Evolutionary conservation across 2,113 vertebrate genomes (phyloP), one percentile per base, ranked within the genome.

Genomic region (Urocolius indicus): DNA sequence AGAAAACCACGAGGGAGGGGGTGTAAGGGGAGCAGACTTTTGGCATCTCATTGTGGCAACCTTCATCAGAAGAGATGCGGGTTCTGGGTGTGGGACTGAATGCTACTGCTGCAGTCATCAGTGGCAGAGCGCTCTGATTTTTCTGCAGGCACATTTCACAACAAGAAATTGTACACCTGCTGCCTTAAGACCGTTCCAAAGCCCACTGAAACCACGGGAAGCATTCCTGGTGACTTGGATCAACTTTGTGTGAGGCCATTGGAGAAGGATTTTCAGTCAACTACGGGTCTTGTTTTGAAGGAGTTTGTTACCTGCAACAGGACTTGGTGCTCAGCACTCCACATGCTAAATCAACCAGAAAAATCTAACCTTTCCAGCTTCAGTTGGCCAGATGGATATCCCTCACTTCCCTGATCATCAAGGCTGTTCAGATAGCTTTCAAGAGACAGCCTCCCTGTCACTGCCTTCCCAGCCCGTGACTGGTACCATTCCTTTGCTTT

Each of bases 1-100:
- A 85, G n/a, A 96, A 67, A 41, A 41, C 38, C 74, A 85, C 41
- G 65, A 59, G 79, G 84, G 84, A 89, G 84, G 55, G 43, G 19
- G 71, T 74, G 45, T 63, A 57, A 90, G 75, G 30, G 21, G 57
- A 87, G 18, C 43, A 71, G 86, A 94, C 94, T 96, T 94, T 87
- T 87, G 92, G 84, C 67, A 82, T 97, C 51, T 96, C 94, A 59
- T 92, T 89, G 83, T 75, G 66, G 78, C 88, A 97, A 72, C 61
- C 83, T 94, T 84, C 76, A 61, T 45, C 61, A 61, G 61, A 45
- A 90, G 54, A 26, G 1, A 55, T 36, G 63, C 0, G 0, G 67
- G 41, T 34, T 93, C 45, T 4, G 30, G 17, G 22, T 32, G 4
- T 0, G 21, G 90, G 65, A 78, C 66, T 1, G 22, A 82, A 61